Evolutionary conservation across 2,113 vertebrate genomes (phyloP), one percentile per base, ranked within the genome.

Genomic region (Sylvia atricapilla): DNA sequence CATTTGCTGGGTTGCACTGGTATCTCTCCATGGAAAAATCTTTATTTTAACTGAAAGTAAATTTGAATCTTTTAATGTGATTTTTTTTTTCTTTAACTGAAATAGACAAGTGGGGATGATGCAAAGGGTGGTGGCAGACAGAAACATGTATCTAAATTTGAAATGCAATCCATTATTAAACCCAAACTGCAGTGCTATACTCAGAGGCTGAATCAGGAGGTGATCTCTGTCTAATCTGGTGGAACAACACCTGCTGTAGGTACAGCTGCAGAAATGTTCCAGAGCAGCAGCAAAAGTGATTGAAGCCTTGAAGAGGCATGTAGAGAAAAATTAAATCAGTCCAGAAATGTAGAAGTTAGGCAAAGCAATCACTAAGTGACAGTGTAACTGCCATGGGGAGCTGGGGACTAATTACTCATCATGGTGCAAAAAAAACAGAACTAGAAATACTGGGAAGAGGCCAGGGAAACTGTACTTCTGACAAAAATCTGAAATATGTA

Each of bases 371-470:
- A 33, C 82, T 53, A 33, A 84, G 76, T 94, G 94, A 92, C 76
- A 83, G 23, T 31, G 33, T 67, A 92, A 80, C 68, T 90, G 94
- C 90, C 76, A 4, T 0, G 35, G 87, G 88, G 85, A 91, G 49
- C 6, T 86, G 81, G 84, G 91, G 80, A 86, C 64, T 89, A 70
- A 91, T 92, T 93, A 84, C 62, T 92, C 68, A 75, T 81, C 55
- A 25, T 59, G 55, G 83, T 89, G 73, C 83, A 84, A 84, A 44
- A 72, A 72, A 90, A 90, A 93, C 49, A 93, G 47, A 90, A 67
- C 67, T 31, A 60, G 73, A 88, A 92, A 72, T 68, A 64, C n/a
- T 77, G 68, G 21, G 68, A 33, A 70, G 78, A 93, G 56, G 79
- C 46, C 27, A 77, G 90, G 59, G 67, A 87, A 87, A 78, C 59